Evolutionary conservation across 1,140 invertebrate genomes (phyloP), one percentile per base, ranked within the genome.

Genomic region (Lordiphosa clarofinis): DNA sequence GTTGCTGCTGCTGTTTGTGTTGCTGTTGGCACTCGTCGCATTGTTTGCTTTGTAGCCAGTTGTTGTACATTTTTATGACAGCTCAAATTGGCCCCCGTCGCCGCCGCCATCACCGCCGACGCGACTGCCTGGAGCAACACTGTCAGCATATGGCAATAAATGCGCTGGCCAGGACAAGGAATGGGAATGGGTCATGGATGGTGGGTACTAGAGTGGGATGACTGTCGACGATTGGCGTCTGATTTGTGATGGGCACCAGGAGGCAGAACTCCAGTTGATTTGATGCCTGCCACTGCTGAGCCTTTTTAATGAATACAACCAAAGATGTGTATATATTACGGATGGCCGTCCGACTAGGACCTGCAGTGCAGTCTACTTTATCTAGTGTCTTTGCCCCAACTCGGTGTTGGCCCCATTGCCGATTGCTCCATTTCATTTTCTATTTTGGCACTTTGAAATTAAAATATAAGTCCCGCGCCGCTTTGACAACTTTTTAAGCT

Each of bases 61-160:
- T 81, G 75, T 81, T 81, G 72, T 81, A 81, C 76, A 81, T 81
- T 81, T 81, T 81, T 81, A 81, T 81, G 76, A 81, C 76, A 81
- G 76, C 78, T 81, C 76, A 81, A 81, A 81, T 81, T 81, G 76
- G 76, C 76, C 78, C 75, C 72, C 75, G 74, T 82, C 76, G 76
- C 72, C 58, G 55, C 38, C 38, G 60, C 52, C 47, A 35, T 15
- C 31, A 35, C 47, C 47, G 37, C 47, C 35, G n/a, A 52, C 48
- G 35, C 47, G 31, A 49, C 12, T 67, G 21, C 53, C 75, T 76
- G 75, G 53, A 71, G 78, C 76, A 82, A 82, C 76, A 82, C 76
- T 84, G 76, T 82, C 78, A 82, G 76, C 76, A 82, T 82, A 82
- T 82, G 76, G 76, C 76, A 82, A 82, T 82, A 82, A 82, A 82